phyloP scores from a whole-genome alignment of 1,140 invertebrate species.

The Eupristina koningsbergeri region DNA sequence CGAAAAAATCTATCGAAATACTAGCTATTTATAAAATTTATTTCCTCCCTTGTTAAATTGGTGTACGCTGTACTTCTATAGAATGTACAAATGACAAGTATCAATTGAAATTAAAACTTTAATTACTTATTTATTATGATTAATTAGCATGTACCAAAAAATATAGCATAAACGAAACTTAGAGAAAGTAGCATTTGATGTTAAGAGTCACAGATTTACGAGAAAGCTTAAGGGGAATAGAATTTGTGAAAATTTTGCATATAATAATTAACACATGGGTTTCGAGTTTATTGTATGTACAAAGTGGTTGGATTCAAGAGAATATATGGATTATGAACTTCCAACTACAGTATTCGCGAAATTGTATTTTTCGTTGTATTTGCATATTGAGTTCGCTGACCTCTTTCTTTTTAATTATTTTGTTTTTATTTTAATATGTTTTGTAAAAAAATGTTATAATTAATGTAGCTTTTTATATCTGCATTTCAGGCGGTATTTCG shows the following conservation, averaged over 20 bases:
- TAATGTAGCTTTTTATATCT: too few species aligned
- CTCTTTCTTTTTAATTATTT: too few species aligned
- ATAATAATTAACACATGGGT: conserved; percentile 20
- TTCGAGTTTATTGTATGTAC: too few species aligned
- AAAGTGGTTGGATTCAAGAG: neutral
- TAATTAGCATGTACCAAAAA: neutral
- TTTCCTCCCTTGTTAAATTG: too few species aligned
- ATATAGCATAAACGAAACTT: neutral
- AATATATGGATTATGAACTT: conserved; percentile 3
- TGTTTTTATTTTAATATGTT: too few species aligned
- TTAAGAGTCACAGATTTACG: neutral
- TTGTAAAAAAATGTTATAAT: too few species aligned
- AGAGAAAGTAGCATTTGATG: neutral
- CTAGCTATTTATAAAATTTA: too few species aligned
- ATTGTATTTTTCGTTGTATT: neutral
- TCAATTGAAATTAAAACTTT: too few species aligned
- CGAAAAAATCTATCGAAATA: too few species aligned
- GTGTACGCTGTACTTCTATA: too few species aligned
- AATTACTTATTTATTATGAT: neutral
- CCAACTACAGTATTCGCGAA: conserved; percentile 1
- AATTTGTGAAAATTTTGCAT: conserved; percentile 14
- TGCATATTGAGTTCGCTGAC: neutral
- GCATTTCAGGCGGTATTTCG: too few species aligned
- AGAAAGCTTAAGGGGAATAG: neutral
- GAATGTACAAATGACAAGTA: too few species aligned